Evolutionary conservation across 1,140 invertebrate genomes (phyloP), one percentile per base, ranked within the genome.

Genomic region (Saccostrea glomerata): DNA sequence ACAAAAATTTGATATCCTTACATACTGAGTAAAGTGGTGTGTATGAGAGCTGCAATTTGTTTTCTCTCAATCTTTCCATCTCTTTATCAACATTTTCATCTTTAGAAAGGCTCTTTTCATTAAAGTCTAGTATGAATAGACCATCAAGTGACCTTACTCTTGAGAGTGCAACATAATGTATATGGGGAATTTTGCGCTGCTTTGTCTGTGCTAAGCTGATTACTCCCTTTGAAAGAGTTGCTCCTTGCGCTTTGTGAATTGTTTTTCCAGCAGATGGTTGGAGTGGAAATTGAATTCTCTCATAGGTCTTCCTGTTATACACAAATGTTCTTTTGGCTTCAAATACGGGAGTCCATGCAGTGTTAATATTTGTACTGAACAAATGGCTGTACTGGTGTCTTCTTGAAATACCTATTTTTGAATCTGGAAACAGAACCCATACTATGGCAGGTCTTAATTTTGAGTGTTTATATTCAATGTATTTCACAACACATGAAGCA

Each of bases 391-490:
- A 88, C 40, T 85, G 60, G 66, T 85, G 66, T 85, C 87, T 85
- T 56, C 60, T 85, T 30, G 15, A 36, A 85, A 36, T 56, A 23
- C 86, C 86, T 60, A 86, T 54, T 82, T 86, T 85, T 17, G 13
- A 9, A 82, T 87, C 89, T 85, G 77, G 66, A 89, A 89, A 87
- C 54, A 63, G 47, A 5, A 89, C 89, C 89, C 89, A 89, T 17
- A 89, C 36, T 70, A 89, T 89, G 56, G 30, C 60, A 56, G 87
- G 86, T 84, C 82, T 83, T 36, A 23, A 83, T 23, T 84, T 23
- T 15, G 70, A 66, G n/a, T 40, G 2, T 86, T 84, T 83, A 58
- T 89, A 86, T 87, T 89, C 89, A 54, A 89, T 87, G 85, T 84
- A 63, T 82, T 89, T 89, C 20, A 89, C 63, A 23, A 87, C 47